Evolutionary conservation across 2,888 invertebrate genomes (phyloP).

Genomic region (Pterobdella sp.): DNA sequence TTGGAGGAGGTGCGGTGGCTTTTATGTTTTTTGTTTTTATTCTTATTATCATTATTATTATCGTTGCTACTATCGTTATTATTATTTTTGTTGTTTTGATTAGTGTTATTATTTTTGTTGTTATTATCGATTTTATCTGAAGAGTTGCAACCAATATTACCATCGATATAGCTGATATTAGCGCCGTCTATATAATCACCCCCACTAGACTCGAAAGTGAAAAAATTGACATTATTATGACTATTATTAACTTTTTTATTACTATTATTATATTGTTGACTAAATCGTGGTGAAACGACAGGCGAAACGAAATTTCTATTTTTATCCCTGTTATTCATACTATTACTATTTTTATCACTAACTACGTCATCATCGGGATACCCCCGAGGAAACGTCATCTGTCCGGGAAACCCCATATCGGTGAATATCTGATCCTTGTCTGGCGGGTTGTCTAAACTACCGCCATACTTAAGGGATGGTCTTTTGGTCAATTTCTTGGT

Average conservation of each 20-base stretch:
- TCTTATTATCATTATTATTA: neutral
- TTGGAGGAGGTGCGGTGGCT: neutral
- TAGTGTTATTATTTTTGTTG: neutral
- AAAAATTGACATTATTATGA: too few relatives aligned
- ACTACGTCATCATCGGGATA: neutral
- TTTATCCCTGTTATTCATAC: too few relatives aligned
- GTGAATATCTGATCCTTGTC: slow-evolving; percentile 1
- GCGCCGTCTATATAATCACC: neutral
- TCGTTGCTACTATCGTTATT: neutral
- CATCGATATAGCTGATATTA: neutral
- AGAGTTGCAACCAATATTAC: neutral
- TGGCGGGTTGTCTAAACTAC: neutral
- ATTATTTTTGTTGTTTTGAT: neutral
- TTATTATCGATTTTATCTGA: slow-evolving; percentile 12
- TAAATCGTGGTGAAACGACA: too few relatives aligned
- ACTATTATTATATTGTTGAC: too few relatives aligned
- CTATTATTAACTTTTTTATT: too few relatives aligned
- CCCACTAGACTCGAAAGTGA: neutral
- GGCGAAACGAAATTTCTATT: too few relatives aligned
- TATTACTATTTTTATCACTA: too few relatives aligned
- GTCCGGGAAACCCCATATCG: neutral
- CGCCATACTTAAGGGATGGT: neutral
- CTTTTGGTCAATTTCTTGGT: neutral
- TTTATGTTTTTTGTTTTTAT: neutral
- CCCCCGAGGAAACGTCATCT: neutral